A percentile compares a stretch with the other conserved stretches of the same genome.
Conservation (phyloP, 1,140 invertebrate species). For the Drosophila pallidifrons region DNA sequence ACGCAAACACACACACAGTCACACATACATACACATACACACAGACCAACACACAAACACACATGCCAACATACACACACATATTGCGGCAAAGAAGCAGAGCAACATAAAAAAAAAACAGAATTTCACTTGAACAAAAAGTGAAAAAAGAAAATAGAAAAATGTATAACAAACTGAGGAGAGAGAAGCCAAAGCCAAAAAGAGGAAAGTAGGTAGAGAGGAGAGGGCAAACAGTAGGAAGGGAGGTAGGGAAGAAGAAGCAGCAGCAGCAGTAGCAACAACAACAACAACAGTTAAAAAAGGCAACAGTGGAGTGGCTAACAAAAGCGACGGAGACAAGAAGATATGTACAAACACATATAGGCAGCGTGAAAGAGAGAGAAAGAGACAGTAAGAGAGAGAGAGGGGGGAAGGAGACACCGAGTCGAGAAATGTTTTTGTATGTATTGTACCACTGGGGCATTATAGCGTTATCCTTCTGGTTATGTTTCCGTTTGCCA, state of each 20-base stretch:
- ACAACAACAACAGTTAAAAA: constrained; percentile 35
- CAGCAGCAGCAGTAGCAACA: background rate
- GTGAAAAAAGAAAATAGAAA: constrained; percentile 21
- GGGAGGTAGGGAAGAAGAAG: background rate
- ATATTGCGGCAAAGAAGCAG: background rate
- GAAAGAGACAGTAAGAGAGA: background rate
- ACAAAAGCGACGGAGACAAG: constrained; percentile 32
- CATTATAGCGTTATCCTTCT: constrained; percentile 84
- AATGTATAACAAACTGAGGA: constrained; percentile 5
- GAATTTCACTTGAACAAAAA: constrained; percentile 37
- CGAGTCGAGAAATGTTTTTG: constrained; percentile 68
- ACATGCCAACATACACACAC: background rate
- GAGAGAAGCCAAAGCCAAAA: constrained; percentile 52
- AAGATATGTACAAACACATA: background rate
- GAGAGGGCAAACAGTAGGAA: background rate
- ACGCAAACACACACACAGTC: background rate
- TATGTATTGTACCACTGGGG: constrained; percentile 77
- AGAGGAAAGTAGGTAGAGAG: background rate
- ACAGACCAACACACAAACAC: background rate
- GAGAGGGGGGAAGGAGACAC: background rate
- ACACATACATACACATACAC: constrained; percentile 4
- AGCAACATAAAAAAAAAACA: constrained; percentile 7
- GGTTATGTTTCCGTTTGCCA: constrained; percentile 82
- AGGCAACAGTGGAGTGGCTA: constrained; percentile 52
- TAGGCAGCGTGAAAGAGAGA: background rate